phyloP scores from a whole-genome alignment of 2,797 vertebrate genomes.

The Anas georgica region DNA sequence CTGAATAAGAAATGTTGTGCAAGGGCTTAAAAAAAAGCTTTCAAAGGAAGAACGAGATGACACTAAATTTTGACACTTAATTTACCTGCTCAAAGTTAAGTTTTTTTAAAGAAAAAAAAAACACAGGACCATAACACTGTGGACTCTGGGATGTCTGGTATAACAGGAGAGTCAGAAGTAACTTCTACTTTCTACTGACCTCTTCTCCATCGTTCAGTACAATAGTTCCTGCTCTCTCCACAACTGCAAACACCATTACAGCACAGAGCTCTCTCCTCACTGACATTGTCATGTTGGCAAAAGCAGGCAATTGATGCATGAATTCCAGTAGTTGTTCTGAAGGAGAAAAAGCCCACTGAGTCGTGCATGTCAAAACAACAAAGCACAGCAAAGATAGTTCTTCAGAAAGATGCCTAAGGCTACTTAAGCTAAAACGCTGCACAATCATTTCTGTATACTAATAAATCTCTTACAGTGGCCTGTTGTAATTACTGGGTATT shows the following conservation, averaged over 20 bases:
- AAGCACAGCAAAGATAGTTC: conserved; percentile 30
- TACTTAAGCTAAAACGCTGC: conserved; percentile 52
- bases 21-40: not conserved
- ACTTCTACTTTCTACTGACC: conserved; percentile 81
- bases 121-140: not conserved
- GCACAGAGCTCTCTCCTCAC: conserved; percentile 97
- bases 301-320: conserved; percentile 99
- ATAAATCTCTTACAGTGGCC: conserved; percentile 45
- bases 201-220: conserved; percentile 98
- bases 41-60: not conserved
- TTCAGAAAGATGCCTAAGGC: conserved; percentile 37
- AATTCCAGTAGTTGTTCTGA: conserved; percentile 99
- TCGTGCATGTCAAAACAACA: conserved; percentile 39
- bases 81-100: not conserved
- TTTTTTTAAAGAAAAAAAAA: not conserved
- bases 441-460: conserved; percentile 50
- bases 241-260: conserved; percentile 98
- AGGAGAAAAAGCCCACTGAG: conserved; percentile 57
- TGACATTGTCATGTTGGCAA: conserved; percentile 99
- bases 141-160: not conserved
- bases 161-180: not conserved
- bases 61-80: not conserved
- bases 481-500: conserved; percentile 55
- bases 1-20: not conserved
- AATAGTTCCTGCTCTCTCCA: conserved; percentile 95